phyloP scores from a whole-genome alignment of 2,113 vertebrate species.

The Eupsittula cactorum region DNA sequence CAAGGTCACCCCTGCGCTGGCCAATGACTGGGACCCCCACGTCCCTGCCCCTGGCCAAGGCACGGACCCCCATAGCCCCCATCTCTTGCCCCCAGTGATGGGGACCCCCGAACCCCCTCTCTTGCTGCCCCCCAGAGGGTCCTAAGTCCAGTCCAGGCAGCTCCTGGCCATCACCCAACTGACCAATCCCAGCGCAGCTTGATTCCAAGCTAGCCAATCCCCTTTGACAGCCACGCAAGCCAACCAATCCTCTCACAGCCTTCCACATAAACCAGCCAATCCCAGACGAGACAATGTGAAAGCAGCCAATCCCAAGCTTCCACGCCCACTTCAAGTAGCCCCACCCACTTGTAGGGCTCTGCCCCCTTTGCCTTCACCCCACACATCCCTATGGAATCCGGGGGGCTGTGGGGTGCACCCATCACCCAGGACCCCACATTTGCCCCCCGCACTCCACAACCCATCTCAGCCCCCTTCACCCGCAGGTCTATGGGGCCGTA shows the following conservation, averaged over 20 bases:
- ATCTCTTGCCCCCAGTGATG: background rate
- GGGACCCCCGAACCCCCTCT: background rate
- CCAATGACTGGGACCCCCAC: background rate
- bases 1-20: no score
- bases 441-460: no score
- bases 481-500: fast-evolving
- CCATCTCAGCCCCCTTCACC: background rate
- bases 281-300: background rate
- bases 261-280: background rate
- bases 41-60: background rate
- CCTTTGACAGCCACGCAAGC: background rate
- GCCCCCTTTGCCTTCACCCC: background rate
- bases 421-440: background rate
- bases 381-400: background rate
- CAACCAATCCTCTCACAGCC: background rate
- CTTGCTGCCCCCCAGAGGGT: background rate
- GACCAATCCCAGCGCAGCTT: background rate
- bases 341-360: background rate
- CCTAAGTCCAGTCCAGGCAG: background rate
- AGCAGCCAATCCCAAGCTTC: background rate
- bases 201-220: background rate
- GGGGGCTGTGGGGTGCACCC: no score
- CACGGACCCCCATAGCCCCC: no score
- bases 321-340: background rate
- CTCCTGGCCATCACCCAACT: background rate